Base-by-base conservation (phyloP, 2,888 invertebrate species). In the Yponomeuta cagnagella region DNA sequence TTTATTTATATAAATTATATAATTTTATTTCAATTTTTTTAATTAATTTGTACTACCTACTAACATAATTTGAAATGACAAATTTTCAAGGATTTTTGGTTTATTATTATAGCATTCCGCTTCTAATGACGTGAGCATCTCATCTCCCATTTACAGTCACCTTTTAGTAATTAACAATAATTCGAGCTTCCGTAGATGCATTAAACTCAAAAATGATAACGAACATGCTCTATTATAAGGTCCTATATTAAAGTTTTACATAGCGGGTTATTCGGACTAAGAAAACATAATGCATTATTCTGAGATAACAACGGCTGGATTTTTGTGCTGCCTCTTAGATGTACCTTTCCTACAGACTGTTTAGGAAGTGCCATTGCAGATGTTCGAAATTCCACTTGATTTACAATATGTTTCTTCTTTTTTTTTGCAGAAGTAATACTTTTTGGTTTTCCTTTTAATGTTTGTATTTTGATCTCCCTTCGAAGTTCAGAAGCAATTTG, bases 261-360 rank as follows among this genome's bases (percentile, higher is more conserved):
- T 8, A 72, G 68, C 12, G 71, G 68, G 70, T 64, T 71, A 37
- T 72, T 68, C 9, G 72, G 72, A 66, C 23, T n/a, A 48, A 68
- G 71, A 66, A 64, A 72, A 52, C 72, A 72, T 52, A 70, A 71
- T 1, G 71, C 72, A 66, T 72, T 71, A 65, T 72, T 72, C 71
- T 71, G 70, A 4, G 72, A 69, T 64, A 72, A 64, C 48, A 71
- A 71, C 15, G 71, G 10, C 8, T 52, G 68, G 4, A 68, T 30
- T 30, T 65, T 68, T 30, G 72, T 37, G 63, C 72, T 72, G n/a
- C 64, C 37, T 10, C 48, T 70, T 33, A 72, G 65, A 66, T 71
- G 65, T 68, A 72, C 68, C 65, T 69, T 72, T n/a, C 70, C 43
- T 5, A 68, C 68, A n/a, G 65, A 31, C 31, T 65, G 2, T 15